These are phyloP conservation scores for Oncorhynchus masou DNA, from an alignment of 2,113 vertebrate genomes.

Conservation along the genomic window DNA sequence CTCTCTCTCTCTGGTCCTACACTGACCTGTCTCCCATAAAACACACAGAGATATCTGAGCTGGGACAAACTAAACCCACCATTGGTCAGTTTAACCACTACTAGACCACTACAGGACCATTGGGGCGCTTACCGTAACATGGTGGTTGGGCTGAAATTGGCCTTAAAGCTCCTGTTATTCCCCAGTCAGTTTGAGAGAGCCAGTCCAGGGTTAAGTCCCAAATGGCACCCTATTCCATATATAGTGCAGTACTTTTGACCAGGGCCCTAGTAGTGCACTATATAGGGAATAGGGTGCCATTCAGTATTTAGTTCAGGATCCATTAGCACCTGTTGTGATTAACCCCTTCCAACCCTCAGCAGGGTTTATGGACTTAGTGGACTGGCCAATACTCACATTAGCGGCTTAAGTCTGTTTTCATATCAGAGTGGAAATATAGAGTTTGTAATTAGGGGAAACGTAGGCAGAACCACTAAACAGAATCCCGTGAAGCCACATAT, in stretches of 20 bases:
- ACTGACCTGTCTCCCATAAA: not conserved
- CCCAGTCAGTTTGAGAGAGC: no score
- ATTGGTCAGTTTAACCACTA: not conserved
- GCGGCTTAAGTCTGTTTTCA: conserved; percentile 5
- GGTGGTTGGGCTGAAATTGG: no score
- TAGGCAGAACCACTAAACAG: not conserved
- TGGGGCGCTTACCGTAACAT: conserved; percentile 6
- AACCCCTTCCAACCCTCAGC: no score
- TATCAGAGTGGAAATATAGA: not conserved
- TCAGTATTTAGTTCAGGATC: not conserved
- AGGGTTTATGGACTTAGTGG: conserved; percentile 3
- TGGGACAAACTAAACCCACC: conserved; percentile 34
- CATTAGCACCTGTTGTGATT: conserved; percentile 23
- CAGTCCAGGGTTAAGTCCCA: no score
- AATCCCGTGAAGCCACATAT: not conserved
- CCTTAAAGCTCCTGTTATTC: no score
- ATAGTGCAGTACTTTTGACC: no score
- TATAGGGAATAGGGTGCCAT: no score
- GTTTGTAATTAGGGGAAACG: not conserved
- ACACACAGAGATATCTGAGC: not conserved
- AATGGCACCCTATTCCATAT: no score
- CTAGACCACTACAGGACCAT: not conserved
- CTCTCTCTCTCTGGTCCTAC: no score
- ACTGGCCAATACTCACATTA: conserved; percentile 17
- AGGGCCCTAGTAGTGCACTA: no score